Percentiles rank a stretch among this genome's conserved stretches.
Evolutionary conservation across 1,140 invertebrate species (phyloP).

Genomic region (Bombus terrestris): DNA sequence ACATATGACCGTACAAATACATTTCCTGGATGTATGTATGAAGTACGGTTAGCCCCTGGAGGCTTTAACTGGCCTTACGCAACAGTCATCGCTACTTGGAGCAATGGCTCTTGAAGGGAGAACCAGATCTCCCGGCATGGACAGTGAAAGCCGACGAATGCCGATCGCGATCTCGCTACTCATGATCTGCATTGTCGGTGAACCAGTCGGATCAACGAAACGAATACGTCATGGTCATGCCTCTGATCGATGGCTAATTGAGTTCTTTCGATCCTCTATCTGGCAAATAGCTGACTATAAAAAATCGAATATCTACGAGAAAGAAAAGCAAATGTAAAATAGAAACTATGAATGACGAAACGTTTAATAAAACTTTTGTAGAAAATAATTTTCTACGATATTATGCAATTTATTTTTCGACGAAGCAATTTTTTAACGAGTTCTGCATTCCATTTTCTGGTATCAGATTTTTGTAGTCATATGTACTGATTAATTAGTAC

Average conservation of each 20-base stretch:
- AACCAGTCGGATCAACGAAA: slow-evolving; percentile 52
- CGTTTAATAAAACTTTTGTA: too few species aligned
- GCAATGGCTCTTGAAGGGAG: slow-evolving; percentile 57
- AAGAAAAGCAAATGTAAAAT: too few species aligned
- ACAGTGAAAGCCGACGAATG: slow-evolving; percentile 77
- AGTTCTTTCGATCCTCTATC: not conserved
- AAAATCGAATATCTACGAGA: too few species aligned
- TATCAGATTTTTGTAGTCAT: too few species aligned
- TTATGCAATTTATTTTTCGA: too few species aligned
- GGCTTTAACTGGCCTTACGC: slow-evolving; percentile 62
- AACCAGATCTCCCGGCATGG: slow-evolving; percentile 71
- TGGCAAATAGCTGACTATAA: too few species aligned
- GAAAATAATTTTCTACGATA: too few species aligned
- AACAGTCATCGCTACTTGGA: slow-evolving; percentile 57
- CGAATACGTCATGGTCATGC: slow-evolving; percentile 47
- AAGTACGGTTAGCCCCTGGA: slow-evolving; percentile 30
- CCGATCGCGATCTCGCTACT: slow-evolving; percentile 28
- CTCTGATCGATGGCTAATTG: slow-evolving; percentile 1
- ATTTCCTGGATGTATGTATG: not conserved
- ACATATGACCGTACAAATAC: not conserved
- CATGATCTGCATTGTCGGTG: slow-evolving; percentile 32
- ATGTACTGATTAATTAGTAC: too few species aligned
- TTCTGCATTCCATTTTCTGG: too few species aligned
- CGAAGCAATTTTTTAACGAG: too few species aligned
- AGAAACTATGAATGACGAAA: too few species aligned